Conservation (phyloP, 1,140 invertebrate genomes). For the Popillia japonica region DNA sequence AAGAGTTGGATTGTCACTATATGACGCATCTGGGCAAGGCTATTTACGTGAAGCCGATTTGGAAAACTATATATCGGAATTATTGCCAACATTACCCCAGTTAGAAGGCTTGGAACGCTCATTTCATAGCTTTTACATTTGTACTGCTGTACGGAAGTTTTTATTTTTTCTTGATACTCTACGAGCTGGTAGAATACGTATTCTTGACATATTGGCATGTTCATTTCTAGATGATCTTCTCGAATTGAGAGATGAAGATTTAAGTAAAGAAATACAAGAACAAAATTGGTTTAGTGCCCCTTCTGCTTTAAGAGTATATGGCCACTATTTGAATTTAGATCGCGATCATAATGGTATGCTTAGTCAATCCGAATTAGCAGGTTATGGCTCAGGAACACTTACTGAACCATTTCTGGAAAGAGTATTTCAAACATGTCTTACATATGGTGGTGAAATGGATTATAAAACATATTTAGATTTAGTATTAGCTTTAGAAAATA, state of each 20-base stretch:
- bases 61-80: constrained; percentile 93
- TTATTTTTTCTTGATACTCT: constrained; percentile 94
- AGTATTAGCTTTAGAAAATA: constrained; percentile 92
- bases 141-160: constrained; percentile 94
- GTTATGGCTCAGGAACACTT: constrained; percentile 89
- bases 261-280: constrained; percentile 83
- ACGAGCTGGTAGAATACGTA: constrained; percentile 86
- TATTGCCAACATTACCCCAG: constrained; percentile 90
- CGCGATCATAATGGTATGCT: constrained; percentile 96
- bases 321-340: constrained; percentile 93
- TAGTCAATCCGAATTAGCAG: constrained; percentile 85
- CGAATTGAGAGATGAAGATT: constrained; percentile 86
- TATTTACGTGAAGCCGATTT: constrained; percentile 91
- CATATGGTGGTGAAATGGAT: constrained; percentile 97
- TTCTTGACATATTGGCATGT: constrained; percentile 89
- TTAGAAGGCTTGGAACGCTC: constrained; percentile 90
- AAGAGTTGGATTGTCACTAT: constrained; percentile 89
- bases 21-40: constrained; percentile 92
- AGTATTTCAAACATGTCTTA: constrained; percentile 94
- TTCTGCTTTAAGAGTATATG: constrained; percentile 89
- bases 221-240: constrained; percentile 92
- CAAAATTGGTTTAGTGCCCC: constrained; percentile 96
- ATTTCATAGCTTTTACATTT: constrained; percentile 96
- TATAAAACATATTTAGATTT: constrained; percentile 97
- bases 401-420: constrained; percentile 91